Conservation (phyloP, 2,113 vertebrate genomes). For the Poeciliopsis occidentalis region DNA sequence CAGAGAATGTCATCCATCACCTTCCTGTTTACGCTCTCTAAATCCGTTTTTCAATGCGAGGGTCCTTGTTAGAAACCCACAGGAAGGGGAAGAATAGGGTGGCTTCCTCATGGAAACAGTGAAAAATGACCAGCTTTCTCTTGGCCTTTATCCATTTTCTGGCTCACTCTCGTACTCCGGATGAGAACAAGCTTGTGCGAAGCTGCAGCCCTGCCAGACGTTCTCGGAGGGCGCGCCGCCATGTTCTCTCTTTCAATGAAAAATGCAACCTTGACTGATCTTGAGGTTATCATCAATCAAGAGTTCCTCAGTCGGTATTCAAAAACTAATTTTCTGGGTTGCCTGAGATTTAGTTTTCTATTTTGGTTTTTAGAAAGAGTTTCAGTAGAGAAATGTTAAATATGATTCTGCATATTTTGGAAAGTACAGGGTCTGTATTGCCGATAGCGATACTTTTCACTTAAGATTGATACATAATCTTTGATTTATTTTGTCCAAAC, state of each 20-base stretch:
- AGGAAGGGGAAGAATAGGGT: conserved; percentile 17
- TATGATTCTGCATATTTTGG: too few relatives aligned
- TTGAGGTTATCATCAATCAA: conserved; percentile 27
- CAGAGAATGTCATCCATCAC: conserved; percentile 53
- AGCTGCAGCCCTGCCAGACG: conserved; percentile 20
- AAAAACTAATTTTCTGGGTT: conserved; percentile 3
- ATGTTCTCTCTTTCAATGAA: conserved; percentile 33
- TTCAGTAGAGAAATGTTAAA: too few relatives aligned
- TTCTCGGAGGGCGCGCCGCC: conserved; percentile 14
- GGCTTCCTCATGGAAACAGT: conserved; percentile 13
- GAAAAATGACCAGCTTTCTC: conserved; percentile 25
- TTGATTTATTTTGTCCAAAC: too few relatives aligned
- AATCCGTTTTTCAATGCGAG: conserved; percentile 32
- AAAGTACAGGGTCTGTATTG: too few relatives aligned
- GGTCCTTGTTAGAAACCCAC: conserved; percentile 23
- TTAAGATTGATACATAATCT: too few relatives aligned
- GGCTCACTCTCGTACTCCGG: conserved; percentile 5
- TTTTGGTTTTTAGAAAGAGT: conserved; percentile 2
- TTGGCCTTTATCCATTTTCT: conserved; percentile 17
- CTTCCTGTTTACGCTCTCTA: conserved; percentile 44
- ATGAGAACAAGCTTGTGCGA: conserved; percentile 17
- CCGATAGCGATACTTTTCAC: too few relatives aligned
- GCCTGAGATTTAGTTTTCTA: not conserved
- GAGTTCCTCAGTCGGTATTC: conserved; percentile 17
- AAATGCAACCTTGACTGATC: conserved; percentile 42